phyloP scores from a whole-genome alignment of 2,797 vertebrate genomes.

The Buphagus erythrorhynchus region DNA sequence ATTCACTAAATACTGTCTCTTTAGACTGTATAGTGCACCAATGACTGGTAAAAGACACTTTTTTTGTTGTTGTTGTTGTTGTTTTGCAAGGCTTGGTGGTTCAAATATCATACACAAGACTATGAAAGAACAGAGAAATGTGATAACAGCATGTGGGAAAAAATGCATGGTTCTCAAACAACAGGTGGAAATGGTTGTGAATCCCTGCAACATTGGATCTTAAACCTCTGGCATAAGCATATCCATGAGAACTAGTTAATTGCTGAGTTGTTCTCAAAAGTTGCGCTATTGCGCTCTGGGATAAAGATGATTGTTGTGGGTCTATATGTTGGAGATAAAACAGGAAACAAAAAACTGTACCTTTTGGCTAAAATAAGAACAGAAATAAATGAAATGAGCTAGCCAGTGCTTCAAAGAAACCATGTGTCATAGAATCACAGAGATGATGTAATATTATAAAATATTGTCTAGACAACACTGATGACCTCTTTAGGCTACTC shows the following conservation, averaged over 20 bases:
- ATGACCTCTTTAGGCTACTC: neutral
- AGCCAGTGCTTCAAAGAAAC: neutral
- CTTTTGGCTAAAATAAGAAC: neutral
- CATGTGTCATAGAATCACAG: neutral
- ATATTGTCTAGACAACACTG: neutral
- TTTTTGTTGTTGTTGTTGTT: neutral
- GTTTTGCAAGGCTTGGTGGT: neutral
- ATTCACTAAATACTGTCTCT: neutral
- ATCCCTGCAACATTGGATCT: neutral
- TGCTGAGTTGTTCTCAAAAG: neutral
- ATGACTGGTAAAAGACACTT: neutral
- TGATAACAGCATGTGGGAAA: fast-evolving
- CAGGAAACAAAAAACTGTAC: neutral
- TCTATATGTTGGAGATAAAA: neutral
- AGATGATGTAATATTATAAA: neutral
- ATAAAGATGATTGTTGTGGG: neutral
- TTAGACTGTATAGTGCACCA: neutral
- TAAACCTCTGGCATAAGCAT: neutral
- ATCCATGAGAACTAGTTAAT: neutral
- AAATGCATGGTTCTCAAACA: neutral
- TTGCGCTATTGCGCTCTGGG: fast-evolving
- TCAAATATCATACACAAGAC: neutral
- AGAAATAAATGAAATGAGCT: neutral
- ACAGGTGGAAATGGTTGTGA: neutral
- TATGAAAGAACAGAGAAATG: neutral